Percentiles rank a stretch among this genome's conserved stretches.
These are phyloP conservation scores for Chironomus tentans DNA, from an alignment of 2,888 invertebrate species.

Conservation along the genomic window DNA sequence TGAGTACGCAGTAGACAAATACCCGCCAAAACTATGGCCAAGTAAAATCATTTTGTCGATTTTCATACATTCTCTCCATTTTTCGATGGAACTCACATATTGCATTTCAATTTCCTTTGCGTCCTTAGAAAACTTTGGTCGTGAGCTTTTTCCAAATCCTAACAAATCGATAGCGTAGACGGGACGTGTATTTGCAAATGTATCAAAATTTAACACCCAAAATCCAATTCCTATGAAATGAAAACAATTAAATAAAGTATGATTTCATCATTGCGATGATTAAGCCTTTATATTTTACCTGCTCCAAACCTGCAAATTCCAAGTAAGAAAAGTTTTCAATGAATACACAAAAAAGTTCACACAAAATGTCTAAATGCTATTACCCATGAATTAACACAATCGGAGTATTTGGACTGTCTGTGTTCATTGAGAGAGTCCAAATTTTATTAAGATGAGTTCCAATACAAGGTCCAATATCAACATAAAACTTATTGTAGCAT, in stretches of 20 bases:
- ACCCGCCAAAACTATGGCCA: constrained; percentile 93
- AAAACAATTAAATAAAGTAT: too few species aligned
- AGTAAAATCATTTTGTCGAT: constrained; percentile 77
- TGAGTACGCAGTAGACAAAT: constrained; percentile 80
- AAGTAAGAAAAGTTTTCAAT: too few species aligned
- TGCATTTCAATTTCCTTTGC: constrained; percentile 75
- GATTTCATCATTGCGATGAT: too few species aligned
- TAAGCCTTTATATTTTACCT: constrained; percentile 43
- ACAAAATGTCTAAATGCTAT: neutral
- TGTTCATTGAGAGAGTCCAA: constrained; percentile 57
- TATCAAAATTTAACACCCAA: constrained; percentile 88
- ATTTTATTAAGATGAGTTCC: constrained; percentile 51
- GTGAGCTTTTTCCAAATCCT: constrained; percentile 91
- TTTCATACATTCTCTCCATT: constrained; percentile 87
- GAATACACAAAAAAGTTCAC: too few species aligned
- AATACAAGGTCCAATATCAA: constrained; percentile 45
- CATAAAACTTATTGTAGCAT: constrained; percentile 13
- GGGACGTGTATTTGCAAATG: constrained; percentile 66
- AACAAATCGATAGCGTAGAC: constrained; percentile 85
- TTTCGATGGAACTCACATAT: constrained; percentile 84
- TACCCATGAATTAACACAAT: constrained; percentile 84
- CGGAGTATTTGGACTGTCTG: constrained; percentile 60
- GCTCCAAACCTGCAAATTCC: constrained; percentile 55
- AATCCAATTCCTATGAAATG: constrained; percentile 53
- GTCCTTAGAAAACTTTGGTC: constrained; percentile 74